Percentiles rank a stretch among this genome's conserved stretches.
These are phyloP conservation scores for Gallirallus australis DNA, from an alignment of 2,797 vertebrate species.

Conservation along the genomic window DNA sequence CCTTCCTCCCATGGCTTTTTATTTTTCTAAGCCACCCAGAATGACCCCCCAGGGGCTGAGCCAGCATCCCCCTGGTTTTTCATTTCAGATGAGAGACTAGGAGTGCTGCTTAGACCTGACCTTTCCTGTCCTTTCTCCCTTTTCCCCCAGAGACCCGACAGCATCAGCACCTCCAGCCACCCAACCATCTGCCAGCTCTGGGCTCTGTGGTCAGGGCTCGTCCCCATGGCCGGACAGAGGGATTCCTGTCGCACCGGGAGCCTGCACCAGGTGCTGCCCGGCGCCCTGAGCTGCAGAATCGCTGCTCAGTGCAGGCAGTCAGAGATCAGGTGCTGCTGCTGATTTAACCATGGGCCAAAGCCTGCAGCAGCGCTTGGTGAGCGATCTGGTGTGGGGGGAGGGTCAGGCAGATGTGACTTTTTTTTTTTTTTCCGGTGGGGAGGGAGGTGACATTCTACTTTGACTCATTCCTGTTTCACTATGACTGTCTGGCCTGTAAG, in stretches of 20 bases:
- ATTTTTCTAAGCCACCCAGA: neutral
- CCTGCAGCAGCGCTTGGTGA: neutral
- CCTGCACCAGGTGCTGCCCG: neutral
- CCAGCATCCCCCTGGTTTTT: neutral
- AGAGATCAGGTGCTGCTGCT: neutral
- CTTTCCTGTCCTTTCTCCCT: neutral
- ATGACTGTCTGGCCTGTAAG: neutral
- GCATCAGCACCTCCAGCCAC: neutral
- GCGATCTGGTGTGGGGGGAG: neutral
- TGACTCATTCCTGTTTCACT: conserved; percentile 31
- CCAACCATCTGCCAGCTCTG: neutral
- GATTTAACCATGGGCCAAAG: neutral
- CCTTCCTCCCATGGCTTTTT: neutral
- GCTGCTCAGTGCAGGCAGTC: neutral
- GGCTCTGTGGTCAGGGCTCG: neutral
- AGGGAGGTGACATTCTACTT: conserved; percentile 13
- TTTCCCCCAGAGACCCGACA: neutral
- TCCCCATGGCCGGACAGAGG: neutral
- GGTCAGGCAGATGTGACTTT: neutral
- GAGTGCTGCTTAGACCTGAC: neutral
- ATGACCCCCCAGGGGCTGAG: neutral
- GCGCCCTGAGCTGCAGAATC: neutral
- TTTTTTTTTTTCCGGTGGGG: neutral
- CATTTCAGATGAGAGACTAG: rapidly evolving
- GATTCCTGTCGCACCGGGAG: neutral